Conservation (phyloP, 2,797 vertebrate genomes). For the Parambassis ranga region DNA sequence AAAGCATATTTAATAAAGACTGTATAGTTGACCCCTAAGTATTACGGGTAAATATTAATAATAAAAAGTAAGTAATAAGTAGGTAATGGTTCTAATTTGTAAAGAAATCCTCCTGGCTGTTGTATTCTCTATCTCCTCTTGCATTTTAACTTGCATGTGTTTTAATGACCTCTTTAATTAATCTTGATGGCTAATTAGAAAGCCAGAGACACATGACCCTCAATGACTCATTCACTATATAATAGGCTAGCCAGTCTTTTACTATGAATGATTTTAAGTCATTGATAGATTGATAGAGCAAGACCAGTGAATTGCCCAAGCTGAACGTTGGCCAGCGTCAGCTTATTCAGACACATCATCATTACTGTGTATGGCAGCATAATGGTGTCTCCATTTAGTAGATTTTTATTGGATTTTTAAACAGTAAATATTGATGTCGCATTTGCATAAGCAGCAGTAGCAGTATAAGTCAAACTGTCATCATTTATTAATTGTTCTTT, state of each 20-base stretch:
- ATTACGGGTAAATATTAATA: no score
- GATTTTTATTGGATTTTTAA: no score
- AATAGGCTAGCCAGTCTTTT: neutral
- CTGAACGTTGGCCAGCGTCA: neutral
- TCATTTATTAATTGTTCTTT: no score
- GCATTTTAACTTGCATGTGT: neutral
- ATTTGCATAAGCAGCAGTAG: no score
- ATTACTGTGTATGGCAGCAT: neutral
- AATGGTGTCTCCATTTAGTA: neutral
- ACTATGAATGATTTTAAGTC: neutral
- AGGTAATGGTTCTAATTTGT: no score
- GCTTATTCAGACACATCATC: neutral
- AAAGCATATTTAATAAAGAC: neutral
- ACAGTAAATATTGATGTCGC: no score
- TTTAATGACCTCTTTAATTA: neutral
- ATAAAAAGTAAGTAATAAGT: neutral
- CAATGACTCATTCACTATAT: neutral
- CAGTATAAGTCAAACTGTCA: no score
- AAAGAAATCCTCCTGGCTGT: neutral
- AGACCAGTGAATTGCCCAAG: neutral
- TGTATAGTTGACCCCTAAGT: neutral
- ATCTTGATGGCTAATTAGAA: neutral
- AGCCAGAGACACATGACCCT: neutral
- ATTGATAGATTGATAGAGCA: neutral
- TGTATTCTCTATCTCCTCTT: neutral